Evolutionary conservation across 2,113 vertebrate species (phyloP).

Genomic region (Hassar affinis): DNA sequence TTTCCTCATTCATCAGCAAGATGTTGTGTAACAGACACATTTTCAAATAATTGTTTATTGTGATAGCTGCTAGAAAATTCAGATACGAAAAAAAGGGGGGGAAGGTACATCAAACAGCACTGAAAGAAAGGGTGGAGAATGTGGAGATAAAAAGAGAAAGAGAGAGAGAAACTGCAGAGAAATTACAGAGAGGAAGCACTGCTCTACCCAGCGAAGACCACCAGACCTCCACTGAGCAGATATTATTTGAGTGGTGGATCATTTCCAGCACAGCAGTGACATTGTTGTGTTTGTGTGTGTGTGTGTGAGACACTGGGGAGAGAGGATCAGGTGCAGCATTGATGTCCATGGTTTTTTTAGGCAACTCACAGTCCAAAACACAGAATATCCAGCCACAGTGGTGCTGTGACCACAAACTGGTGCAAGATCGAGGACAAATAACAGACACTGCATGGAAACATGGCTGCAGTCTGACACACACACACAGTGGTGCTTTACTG

Average conservation of each 20-base stretch:
- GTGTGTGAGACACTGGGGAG: not conserved
- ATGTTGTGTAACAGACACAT: not conserved
- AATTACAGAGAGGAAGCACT: too few relatives aligned
- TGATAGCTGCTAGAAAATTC: not conserved
- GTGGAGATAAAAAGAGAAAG: not conserved
- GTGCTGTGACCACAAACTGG: constrained; percentile 1
- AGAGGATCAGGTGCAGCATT: not conserved
- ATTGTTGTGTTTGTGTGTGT: too few relatives aligned
- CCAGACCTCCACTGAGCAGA: not conserved
- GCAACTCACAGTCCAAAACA: not conserved
- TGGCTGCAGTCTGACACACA: constrained; percentile 4
- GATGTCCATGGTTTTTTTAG: not conserved
- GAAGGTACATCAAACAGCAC: not conserved
- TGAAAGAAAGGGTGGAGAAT: not conserved
- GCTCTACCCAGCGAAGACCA: too few relatives aligned
- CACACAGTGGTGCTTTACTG: not conserved
- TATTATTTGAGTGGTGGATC: not conserved
- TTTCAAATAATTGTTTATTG: not conserved
- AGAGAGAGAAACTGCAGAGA: not conserved
- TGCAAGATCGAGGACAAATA: not conserved
- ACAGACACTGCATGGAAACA: not conserved
- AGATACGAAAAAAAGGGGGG: not conserved
- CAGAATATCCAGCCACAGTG: not conserved
- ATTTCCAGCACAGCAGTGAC: not conserved
- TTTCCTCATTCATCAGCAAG: not conserved